Conservation (phyloP, 2,888 invertebrate species). For the Drosophila hamatofila region DNA sequence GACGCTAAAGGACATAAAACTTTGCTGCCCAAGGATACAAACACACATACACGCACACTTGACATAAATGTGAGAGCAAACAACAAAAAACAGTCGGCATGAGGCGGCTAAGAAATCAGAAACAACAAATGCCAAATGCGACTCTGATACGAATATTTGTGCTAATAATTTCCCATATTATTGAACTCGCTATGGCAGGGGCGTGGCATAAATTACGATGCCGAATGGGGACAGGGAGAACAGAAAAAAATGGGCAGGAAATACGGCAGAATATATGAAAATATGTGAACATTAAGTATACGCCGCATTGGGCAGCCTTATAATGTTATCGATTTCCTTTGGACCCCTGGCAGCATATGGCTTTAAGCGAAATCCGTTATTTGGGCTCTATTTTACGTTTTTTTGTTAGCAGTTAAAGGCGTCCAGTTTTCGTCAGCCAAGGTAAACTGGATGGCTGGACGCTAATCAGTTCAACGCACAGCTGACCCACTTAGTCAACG, state of each 20-base stretch:
- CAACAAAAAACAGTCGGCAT: constrained; percentile 42
- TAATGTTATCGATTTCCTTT: constrained; percentile 48
- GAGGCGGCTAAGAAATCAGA: constrained; percentile 52
- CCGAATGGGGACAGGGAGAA: not conserved
- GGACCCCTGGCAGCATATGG: constrained; percentile 37
- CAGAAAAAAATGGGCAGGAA: not conserved
- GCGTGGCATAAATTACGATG: constrained; percentile 75
- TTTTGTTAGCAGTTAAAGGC: constrained; percentile 26
- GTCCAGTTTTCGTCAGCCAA: constrained; percentile 34
- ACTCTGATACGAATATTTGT: constrained; percentile 63
- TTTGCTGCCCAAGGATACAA: constrained; percentile 37
- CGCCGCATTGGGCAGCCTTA: constrained; percentile 30
- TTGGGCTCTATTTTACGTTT: not conserved
- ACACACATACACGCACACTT: constrained; percentile 11
- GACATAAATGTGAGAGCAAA: constrained; percentile 37
- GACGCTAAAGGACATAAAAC: constrained; percentile 43
- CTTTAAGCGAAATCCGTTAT: constrained; percentile 31
- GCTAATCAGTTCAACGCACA: constrained; percentile 79
- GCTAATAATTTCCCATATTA: constrained; percentile 76
- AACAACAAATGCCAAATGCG: constrained; percentile 54
- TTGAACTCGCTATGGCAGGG: constrained; percentile 71
- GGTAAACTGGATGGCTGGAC: constrained; percentile 20
- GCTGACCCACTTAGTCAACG: constrained; percentile 65
- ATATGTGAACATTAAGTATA: constrained; percentile 53
- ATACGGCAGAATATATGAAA: constrained; percentile 31